These are phyloP conservation scores for Kobus ellipsiprymnus DNA, from an alignment of 2,113 vertebrate genomes.

Conservation along the genomic window DNA sequence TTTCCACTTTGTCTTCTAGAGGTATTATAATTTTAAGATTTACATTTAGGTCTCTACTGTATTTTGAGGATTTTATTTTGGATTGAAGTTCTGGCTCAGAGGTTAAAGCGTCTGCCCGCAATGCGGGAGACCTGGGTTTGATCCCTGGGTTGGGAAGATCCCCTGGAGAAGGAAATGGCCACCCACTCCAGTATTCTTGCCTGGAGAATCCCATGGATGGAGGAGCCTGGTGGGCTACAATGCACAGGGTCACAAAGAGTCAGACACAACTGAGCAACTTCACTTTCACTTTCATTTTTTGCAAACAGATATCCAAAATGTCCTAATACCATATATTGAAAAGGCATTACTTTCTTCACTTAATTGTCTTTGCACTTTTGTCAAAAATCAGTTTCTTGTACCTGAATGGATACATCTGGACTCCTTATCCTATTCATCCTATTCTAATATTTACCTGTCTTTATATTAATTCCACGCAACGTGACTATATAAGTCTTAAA, in stretches of 20 bases:
- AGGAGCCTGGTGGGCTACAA: too few species aligned
- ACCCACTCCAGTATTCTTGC: too few species aligned
- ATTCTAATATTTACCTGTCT: neutral
- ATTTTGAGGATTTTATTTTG: neutral
- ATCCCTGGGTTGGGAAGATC: too few species aligned
- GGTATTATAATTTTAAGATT: neutral
- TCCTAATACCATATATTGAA: neutral
- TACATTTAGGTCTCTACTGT: neutral
- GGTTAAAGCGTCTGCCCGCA: too few species aligned
- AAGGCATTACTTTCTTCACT: neutral
- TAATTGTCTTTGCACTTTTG: neutral
- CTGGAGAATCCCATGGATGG: too few species aligned
- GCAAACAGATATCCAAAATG: neutral
- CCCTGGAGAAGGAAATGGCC: too few species aligned
- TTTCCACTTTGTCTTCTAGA: neutral
- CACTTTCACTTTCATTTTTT: neutral
- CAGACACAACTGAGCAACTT: too few species aligned
- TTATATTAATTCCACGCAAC: neutral
- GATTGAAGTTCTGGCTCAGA: neutral
- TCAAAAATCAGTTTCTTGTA: neutral
- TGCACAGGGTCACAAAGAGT: accelerated
- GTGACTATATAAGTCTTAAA: neutral
- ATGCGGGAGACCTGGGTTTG: accelerated
- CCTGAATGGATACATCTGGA: neutral
- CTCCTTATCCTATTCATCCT: neutral